Evolutionary conservation across 2,113 vertebrate genomes (phyloP).

Genomic region (Nibea coibor): DNA sequence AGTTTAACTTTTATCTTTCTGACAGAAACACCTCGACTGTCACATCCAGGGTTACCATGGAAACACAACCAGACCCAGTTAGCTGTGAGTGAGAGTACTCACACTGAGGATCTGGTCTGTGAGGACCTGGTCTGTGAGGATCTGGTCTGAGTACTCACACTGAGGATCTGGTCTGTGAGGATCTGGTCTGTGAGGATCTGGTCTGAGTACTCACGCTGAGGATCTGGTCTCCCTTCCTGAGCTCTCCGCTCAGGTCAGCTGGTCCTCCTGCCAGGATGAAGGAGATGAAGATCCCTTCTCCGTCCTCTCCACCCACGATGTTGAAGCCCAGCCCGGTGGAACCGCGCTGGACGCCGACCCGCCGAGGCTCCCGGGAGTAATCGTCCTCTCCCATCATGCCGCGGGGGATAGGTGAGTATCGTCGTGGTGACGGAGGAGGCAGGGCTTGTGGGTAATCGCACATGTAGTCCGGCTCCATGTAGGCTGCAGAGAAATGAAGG

Average conservation of each 20-base stretch:
- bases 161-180: constrained; percentile 85
- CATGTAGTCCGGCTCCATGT: constrained; percentile 91
- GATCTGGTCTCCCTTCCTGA: constrained; percentile 93
- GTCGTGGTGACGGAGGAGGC: constrained; percentile 89
- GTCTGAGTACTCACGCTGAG: constrained; percentile 88
- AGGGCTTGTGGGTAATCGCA: constrained; percentile 91
- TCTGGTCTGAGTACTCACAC: constrained; percentile 48
- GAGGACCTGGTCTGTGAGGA: constrained; percentile 68
- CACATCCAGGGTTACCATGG: too few species aligned
- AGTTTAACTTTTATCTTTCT: too few species aligned
- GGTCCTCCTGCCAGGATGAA: constrained; percentile 93
- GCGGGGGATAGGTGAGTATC: constrained; percentile 88
- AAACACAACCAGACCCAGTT: too few species aligned
- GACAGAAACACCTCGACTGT: too few species aligned
- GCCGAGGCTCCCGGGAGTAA: constrained; percentile 85
- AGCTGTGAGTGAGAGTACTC: too few species aligned
- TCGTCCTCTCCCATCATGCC: constrained; percentile 90
- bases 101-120: constrained; percentile 68
- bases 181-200: constrained; percentile 88
- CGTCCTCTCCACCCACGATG: constrained; percentile 91
- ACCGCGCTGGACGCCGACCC: constrained; percentile 89
- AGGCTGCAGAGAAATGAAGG: constrained; percentile 76
- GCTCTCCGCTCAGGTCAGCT: constrained; percentile 91
- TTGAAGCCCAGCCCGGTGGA: constrained; percentile 91
- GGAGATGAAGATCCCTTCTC: constrained; percentile 94